Evolutionary conservation across 1,140 invertebrate genomes (phyloP), one percentile per base, ranked within the genome.

Genomic region (Marisa cornuarietis): DNA sequence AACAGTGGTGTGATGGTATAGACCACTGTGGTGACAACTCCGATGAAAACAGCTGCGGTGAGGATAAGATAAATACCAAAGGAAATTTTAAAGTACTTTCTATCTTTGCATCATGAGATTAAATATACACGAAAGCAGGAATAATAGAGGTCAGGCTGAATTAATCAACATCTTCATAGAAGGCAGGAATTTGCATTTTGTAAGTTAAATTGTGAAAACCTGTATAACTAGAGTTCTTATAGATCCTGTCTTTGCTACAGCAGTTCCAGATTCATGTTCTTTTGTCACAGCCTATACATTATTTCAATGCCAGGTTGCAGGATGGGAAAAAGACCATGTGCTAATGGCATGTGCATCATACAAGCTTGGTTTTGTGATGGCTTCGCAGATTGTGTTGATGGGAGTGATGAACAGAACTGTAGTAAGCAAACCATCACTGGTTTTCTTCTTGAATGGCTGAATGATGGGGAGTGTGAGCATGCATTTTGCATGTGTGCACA

Each of bases 21-120:
- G 87, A 89, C 79, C 79, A 90, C 76, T 90, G 89, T 73, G 85
- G 83, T 71, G 89, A 90, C 79, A 89, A 90, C 81, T 83, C 83
- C 26, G 89, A 90, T 85, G 89, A 90, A 74, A 78, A 42, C 14
- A 79, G 84, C 58, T 88, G 87, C 78, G 52, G 54, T 14, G 8
- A 18, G 16, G 54, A 18, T 58, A 58, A 18, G 54, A 18, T 11
- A 14, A 18, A 18, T 58, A 58, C 11, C 54, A 58, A 58, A 6
- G 54, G 54, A 11, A 14, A 18, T 58, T 14, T 18, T 58, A 2
- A 58, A 58, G 11, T 14, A 18, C 62, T 76, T 42, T 68, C 22
- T 22, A 1, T 22, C 66, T 68, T 9, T 68, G 24, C 11, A 13
- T 68, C 66, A 26, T 22, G 31, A 42, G 31, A 42, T 42, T 42